Evolutionary conservation across 2,797 vertebrate species (phyloP).

Genomic region (Alauda arvensis): DNA sequence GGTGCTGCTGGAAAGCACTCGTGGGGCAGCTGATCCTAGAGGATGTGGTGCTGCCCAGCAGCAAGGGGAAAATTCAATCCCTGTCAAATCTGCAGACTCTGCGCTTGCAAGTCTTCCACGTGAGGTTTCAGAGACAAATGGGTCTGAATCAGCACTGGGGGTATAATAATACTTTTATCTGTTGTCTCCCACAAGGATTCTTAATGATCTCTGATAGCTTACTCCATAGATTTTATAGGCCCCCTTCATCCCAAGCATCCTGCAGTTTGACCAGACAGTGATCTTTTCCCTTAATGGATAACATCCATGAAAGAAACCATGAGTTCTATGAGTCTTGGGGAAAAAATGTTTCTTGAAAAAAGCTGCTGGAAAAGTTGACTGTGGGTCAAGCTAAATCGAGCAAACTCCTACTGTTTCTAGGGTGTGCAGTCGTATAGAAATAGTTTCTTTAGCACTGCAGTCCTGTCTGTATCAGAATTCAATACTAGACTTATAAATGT

Average conservation of each 20-base stretch:
- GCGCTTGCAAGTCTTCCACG: neutral
- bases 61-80: neutral
- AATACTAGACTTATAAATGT: slow-evolving; percentile 50
- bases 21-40: neutral
- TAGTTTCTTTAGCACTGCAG: slow-evolving; percentile 1
- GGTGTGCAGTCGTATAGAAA: neutral
- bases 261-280: slow-evolving; percentile 34
- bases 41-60: neutral
- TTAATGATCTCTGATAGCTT: slow-evolving; percentile 20
- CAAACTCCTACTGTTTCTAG: slow-evolving; percentile 21
- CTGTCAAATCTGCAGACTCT: neutral
- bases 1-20: neutral
- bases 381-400: slow-evolving; percentile 10
- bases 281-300: slow-evolving; percentile 42
- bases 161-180: slow-evolving; percentile 1
- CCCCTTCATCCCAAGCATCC: slow-evolving; percentile 32
- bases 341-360: slow-evolving; percentile 47
- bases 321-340: slow-evolving; percentile 26
- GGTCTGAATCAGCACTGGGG: neutral
- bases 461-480: slow-evolving; percentile 37
- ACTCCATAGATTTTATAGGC: slow-evolving; percentile 22
- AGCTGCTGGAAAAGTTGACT: slow-evolving; percentile 38
- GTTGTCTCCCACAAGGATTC: slow-evolving; percentile 18
- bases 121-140: neutral
- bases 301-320: slow-evolving; percentile 24